These are phyloP conservation scores for Diuraphis noxia DNA, from an alignment of 1,140 invertebrate species.

Conservation along the genomic window DNA sequence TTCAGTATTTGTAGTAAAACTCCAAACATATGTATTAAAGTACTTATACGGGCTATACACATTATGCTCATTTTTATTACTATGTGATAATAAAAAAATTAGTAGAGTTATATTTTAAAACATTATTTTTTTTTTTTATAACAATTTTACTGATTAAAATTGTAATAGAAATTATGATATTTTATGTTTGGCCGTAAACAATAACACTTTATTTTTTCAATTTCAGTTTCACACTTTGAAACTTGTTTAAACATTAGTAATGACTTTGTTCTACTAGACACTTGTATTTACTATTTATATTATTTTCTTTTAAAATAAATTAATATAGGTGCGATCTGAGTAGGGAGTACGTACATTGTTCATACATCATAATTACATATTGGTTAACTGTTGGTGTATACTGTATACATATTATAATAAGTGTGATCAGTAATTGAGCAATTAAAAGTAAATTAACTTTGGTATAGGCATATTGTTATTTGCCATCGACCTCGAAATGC, in stretches of 20 bases:
- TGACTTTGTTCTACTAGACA: neutral
- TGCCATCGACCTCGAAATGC: neutral
- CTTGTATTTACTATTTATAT: too few species aligned
- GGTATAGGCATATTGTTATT: neutral
- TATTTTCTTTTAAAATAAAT: neutral
- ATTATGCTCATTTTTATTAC: neutral
- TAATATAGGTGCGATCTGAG: neutral
- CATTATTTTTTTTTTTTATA: neutral
- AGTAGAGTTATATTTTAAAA: neutral
- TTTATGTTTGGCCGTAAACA: neutral
- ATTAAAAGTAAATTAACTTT: conserved; percentile 18
- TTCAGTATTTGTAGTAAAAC: neutral
- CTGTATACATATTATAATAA: neutral
- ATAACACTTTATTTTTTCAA: neutral
- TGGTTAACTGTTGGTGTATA: neutral
- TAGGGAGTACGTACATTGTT: neutral
- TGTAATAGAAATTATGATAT: neutral
- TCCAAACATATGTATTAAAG: neutral
- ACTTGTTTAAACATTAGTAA: neutral
- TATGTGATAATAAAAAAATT: neutral
- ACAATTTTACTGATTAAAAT: neutral
- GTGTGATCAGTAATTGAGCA: neutral
- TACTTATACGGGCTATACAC: too few species aligned
- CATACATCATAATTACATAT: neutral
- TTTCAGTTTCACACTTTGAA: neutral